phyloP scores from a whole-genome alignment of 2,888 invertebrate species.

The Sminthurides aquaticus region DNA sequence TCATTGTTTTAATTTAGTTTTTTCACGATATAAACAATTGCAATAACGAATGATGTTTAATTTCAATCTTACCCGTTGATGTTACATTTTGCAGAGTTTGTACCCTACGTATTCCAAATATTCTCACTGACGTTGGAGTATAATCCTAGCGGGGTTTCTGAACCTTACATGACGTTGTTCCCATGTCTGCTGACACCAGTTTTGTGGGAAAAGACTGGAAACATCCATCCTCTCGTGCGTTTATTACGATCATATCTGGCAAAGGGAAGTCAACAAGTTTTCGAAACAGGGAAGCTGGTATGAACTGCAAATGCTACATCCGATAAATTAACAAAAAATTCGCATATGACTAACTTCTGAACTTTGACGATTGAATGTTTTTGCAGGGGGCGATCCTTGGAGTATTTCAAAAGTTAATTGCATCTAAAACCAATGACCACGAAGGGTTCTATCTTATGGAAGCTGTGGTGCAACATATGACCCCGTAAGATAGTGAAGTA shows the following conservation, averaged over 20 bases:
- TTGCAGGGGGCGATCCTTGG: slow-evolving; percentile 60
- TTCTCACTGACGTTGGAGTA: slow-evolving; percentile 81
- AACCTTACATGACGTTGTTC: slow-evolving; percentile 79
- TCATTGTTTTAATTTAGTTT: slow-evolving; percentile 3
- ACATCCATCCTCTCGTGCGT: slow-evolving; percentile 87
- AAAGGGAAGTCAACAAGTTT: slow-evolving; percentile 62
- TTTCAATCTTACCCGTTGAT: too few relatives aligned
- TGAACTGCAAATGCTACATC: slow-evolving; percentile 46
- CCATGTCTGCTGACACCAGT: slow-evolving; percentile 82
- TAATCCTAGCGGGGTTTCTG: slow-evolving; percentile 58
- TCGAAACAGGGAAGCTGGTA: slow-evolving; percentile 64
- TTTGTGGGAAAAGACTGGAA: slow-evolving; percentile 88
- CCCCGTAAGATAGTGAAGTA: slow-evolving; percentile 56
- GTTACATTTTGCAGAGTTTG: slow-evolving; percentile 64
- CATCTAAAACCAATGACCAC: slow-evolving; percentile 89
- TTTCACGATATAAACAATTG: too few relatives aligned
- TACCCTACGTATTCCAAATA: slow-evolving; percentile 98
- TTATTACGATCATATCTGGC: slow-evolving; percentile 78
- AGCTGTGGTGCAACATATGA: slow-evolving; percentile 72
- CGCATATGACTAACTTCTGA: too few relatives aligned
- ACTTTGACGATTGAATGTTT: too few relatives aligned
- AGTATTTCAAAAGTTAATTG: slow-evolving; percentile 91
- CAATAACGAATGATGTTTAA: too few relatives aligned
- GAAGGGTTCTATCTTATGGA: slow-evolving; percentile 90
- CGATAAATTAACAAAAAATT: too few relatives aligned